Percentiles rank a stretch among this genome's conserved stretches.
phyloP scores from a whole-genome alignment of 1,140 invertebrate species.

The Zaprionus capensis region DNA sequence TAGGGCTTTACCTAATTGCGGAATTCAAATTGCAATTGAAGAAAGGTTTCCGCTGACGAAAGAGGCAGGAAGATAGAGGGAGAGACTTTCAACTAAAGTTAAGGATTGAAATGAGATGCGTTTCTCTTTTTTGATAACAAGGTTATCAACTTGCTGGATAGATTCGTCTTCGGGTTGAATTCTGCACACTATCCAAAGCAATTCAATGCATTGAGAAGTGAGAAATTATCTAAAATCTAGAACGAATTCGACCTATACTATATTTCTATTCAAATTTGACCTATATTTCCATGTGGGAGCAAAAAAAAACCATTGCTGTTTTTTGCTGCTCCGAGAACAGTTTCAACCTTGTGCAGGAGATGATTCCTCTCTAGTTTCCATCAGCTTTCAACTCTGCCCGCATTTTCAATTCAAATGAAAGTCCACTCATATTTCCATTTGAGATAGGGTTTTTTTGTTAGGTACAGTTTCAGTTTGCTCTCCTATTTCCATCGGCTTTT shows the following conservation, averaged over 20 bases:
- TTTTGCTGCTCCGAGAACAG: neutral
- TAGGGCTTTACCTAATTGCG: neutral
- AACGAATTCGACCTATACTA: too few relatives aligned
- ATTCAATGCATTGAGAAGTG: too few relatives aligned
- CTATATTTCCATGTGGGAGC: neutral
- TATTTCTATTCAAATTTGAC: too few relatives aligned
- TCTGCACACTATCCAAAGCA: too few relatives aligned
- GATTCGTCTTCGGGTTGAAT: too few relatives aligned
- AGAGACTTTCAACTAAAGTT: neutral
- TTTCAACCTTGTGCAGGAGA: neutral
- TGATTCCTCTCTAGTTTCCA: neutral
- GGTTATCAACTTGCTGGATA: too few relatives aligned
- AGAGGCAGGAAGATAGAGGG: neutral
- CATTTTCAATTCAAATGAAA: constrained; percentile 6
- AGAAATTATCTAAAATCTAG: too few relatives aligned
- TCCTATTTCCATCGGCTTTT: neutral
- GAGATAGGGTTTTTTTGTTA: neutral
- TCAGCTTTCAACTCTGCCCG: neutral
- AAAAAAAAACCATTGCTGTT: neutral
- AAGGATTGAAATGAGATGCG: too few relatives aligned
- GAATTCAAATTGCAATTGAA: neutral
- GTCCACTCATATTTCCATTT: neutral
- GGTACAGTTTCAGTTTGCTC: neutral
- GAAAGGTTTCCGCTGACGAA: neutral
- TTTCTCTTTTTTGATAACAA: too few relatives aligned